phyloP scores from a whole-genome alignment of 2,888 invertebrate species.

The Melinopterus prodromus region DNA sequence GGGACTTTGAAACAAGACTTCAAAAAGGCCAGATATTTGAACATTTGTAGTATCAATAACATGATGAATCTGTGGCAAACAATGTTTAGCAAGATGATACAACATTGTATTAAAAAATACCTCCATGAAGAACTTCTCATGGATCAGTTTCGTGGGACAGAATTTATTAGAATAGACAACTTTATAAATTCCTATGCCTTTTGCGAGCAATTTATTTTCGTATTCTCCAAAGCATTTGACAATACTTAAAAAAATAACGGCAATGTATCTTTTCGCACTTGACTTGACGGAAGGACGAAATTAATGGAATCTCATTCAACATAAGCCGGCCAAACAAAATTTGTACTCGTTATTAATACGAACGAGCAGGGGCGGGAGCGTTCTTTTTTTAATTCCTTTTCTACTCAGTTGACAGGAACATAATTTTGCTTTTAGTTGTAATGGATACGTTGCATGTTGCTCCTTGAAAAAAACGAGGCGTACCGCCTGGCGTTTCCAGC shows the following conservation, averaged over 20 bases:
- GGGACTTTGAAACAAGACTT: too few species aligned
- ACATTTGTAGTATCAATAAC: too few species aligned
- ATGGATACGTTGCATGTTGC: slow-evolving; percentile 32
- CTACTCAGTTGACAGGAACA: slow-evolving; percentile 26
- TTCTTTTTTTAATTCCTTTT: slow-evolving; percentile 16
- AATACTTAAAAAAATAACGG: neutral
- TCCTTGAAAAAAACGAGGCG: slow-evolving; percentile 5
- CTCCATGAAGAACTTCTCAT: too few species aligned
- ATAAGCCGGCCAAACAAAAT: neutral
- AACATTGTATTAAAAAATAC: too few species aligned
- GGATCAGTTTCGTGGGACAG: too few species aligned
- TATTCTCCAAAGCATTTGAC: too few species aligned
- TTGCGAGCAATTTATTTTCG: too few species aligned
- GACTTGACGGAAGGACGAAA: neutral
- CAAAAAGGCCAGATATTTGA: too few species aligned
- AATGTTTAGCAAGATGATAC: too few species aligned
- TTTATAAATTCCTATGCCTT: too few species aligned
- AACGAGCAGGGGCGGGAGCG: neutral
- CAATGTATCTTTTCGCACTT: neutral
- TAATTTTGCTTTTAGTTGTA: slow-evolving; percentile 31
- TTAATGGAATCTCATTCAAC: neutral
- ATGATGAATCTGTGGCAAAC: too few species aligned
- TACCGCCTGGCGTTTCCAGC: neutral
- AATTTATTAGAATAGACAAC: too few species aligned
- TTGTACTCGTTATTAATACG: neutral